phyloP scores from a whole-genome alignment of 2,113 vertebrate genomes.

The Bathybates hornii region DNA sequence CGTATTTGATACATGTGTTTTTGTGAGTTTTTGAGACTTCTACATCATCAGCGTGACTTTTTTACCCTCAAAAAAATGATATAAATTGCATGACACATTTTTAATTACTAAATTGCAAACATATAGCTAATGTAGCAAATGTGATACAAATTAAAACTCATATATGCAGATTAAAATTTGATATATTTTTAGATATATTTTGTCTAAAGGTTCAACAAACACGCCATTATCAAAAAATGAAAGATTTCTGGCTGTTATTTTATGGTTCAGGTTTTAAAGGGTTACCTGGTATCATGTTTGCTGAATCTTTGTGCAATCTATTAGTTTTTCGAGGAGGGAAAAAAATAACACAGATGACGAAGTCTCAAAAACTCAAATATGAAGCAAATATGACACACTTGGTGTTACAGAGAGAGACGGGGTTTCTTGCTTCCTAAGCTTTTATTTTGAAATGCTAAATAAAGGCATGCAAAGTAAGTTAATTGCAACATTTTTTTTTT shows the following conservation, averaged over 20 bases:
- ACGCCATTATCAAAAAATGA: background rate
- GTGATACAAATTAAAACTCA: background rate
- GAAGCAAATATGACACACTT: background rate
- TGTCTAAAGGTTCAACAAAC: background rate
- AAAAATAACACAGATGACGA: background rate
- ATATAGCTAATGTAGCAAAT: background rate
- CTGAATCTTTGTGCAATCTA: background rate
- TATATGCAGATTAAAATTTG: background rate
- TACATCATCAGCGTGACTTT: background rate
- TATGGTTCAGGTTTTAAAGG: fast-evolving
- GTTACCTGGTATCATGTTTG: background rate
- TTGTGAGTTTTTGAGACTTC: background rate
- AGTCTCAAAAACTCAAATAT: background rate
- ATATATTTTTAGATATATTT: background rate
- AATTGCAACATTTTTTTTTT: background rate
- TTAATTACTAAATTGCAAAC: background rate
- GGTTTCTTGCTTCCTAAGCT: background rate
- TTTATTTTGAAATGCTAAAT: slow-evolving; percentile 23
- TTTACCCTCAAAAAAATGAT: background rate
- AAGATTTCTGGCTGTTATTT: background rate
- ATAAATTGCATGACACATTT: background rate
- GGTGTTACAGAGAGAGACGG: background rate
- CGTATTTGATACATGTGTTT: background rate
- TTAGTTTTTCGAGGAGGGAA: fast-evolving
- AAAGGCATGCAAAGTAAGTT: background rate